phyloP scores from a whole-genome alignment of 2,797 vertebrate genomes.

The Apogon hyalosoma region DNA sequence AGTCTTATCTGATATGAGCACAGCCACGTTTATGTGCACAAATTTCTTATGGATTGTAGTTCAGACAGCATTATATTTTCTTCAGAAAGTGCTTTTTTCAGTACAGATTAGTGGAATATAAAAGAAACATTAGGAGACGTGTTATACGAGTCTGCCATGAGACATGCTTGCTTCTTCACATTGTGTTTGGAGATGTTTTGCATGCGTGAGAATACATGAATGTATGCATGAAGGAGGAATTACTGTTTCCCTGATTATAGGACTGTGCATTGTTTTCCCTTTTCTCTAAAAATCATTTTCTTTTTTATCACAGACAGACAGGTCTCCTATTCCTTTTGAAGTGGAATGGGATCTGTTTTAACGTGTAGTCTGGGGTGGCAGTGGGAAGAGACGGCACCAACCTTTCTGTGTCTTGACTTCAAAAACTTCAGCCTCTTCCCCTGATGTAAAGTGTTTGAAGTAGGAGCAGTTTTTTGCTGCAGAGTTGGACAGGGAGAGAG shows the following conservation, averaged over 20 bases:
- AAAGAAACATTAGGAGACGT: neutral
- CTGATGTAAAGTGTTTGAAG: conserved; percentile 98
- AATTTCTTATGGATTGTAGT: neutral
- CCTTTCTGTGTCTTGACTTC: conserved; percentile 98
- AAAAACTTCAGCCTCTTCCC: conserved; percentile 93
- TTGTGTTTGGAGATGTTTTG: neutral
- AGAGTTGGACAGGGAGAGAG: conserved; percentile 23
- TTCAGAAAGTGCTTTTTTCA: neutral
- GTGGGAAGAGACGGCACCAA: conserved; percentile 68
- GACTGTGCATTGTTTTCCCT: neutral
- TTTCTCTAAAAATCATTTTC: neutral
- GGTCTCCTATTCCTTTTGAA: neutral
- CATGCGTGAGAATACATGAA: neutral
- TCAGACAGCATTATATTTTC: neutral
- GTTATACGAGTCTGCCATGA: neutral
- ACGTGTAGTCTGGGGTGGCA: neutral
- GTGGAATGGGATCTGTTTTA: conserved; percentile 10
- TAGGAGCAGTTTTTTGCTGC: conserved; percentile 95
- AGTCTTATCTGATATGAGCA: conserved; percentile 2
- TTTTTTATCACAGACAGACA: neutral
- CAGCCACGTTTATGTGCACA: neutral
- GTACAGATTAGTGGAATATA: neutral
- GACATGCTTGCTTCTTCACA: neutral
- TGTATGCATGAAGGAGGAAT: neutral
- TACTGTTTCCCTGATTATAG: neutral